Conservation (phyloP, 2,113 vertebrate species). For the Orycteropus afer region DNA sequence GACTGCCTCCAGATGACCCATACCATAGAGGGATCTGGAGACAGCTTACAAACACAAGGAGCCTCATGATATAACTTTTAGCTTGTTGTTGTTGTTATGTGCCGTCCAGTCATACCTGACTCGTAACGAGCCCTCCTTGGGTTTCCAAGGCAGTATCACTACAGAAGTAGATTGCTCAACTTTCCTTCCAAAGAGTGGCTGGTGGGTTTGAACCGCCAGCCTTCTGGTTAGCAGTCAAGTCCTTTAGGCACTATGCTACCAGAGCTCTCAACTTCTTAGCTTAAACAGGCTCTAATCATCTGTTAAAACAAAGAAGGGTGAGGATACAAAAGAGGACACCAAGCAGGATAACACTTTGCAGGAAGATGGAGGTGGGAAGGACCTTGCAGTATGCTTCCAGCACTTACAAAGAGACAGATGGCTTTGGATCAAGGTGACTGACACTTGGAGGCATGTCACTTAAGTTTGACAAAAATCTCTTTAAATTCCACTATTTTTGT, state of each 20-base stretch:
- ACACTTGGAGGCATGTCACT: not conserved
- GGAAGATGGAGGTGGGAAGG: not conserved
- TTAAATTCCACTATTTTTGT: not conserved
- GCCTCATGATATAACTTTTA: not conserved
- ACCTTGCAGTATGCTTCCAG: not conserved
- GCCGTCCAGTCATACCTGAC: too few species aligned
- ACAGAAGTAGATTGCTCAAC: too few species aligned
- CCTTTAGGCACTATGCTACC: too few species aligned
- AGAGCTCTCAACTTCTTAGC: too few species aligned
- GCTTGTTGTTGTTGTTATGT: too few species aligned
- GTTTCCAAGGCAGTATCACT: too few species aligned
- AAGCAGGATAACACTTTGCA: not conserved
- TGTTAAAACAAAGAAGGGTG: not conserved
- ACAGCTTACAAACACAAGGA: not conserved
- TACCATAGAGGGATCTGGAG: not conserved
- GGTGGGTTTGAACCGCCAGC: too few species aligned
- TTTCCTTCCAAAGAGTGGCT: too few species aligned
- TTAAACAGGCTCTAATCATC: not conserved
- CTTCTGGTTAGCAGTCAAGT: too few species aligned
- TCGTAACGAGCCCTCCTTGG: too few species aligned
- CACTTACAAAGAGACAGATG: not conserved
- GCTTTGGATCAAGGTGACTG: not conserved
- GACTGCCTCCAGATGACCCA: not conserved
- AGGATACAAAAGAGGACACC: not conserved
- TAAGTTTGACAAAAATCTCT: not conserved